Evolutionary conservation across 2,797 vertebrate species (phyloP).

Genomic region (Botia kubotai): DNA sequence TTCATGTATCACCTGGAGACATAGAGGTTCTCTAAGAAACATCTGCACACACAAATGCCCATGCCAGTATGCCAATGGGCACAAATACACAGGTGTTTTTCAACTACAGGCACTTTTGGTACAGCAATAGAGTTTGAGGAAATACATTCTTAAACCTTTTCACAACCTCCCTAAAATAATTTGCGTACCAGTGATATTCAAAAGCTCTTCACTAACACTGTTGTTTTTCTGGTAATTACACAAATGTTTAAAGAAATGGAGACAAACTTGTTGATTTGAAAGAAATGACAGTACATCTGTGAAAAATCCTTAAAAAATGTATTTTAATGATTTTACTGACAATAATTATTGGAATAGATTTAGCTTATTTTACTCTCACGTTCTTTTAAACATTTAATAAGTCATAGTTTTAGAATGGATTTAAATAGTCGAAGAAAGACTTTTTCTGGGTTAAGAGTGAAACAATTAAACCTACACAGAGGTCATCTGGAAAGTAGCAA

Average conservation of each 20-base stretch:
- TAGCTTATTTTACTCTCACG: background rate
- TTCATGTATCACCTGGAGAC: conserved; percentile 17
- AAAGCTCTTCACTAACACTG: background rate
- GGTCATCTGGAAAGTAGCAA: background rate
- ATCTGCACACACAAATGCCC: conserved; percentile 30
- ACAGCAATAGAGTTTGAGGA: no score
- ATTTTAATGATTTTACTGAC: no score
- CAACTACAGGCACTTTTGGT: no score
- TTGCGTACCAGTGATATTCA: no score
- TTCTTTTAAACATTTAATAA: background rate
- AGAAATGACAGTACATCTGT: no score
- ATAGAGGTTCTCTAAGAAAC: background rate
- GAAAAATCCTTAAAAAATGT: no score
- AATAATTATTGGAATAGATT: no score
- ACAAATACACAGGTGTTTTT: background rate
- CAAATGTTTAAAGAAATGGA: background rate
- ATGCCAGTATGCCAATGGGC: conserved; percentile 19
- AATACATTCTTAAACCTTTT: no score
- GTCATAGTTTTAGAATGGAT: background rate
- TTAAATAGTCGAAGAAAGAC: no score
- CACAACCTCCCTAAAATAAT: no score
- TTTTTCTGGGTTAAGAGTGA: background rate
- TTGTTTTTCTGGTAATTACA: background rate
- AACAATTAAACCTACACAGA: background rate
- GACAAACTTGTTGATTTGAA: no score